Evolutionary conservation across 2,797 vertebrate genomes (phyloP).

Genomic region (Sylvilagus floridanus): DNA sequence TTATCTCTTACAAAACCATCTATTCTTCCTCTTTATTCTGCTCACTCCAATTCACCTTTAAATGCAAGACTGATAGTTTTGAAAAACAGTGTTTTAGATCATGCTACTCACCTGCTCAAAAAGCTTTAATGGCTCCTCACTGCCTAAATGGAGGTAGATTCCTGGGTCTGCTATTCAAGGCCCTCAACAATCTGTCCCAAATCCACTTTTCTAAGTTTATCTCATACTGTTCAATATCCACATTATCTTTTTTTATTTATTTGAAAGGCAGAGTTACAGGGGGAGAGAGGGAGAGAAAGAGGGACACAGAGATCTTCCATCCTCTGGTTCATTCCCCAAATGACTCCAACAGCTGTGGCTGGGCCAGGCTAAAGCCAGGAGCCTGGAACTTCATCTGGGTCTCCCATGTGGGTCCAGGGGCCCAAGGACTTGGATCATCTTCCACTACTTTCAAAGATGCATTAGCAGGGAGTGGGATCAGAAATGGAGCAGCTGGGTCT

Average conservation of each 20-base stretch:
- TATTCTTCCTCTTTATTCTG: background rate
- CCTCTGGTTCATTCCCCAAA: no score
- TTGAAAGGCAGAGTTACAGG: no score
- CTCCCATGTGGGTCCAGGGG: no score
- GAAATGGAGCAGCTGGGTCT: no score
- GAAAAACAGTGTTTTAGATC: constrained; percentile 22
- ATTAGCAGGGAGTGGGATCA: no score
- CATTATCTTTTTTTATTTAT: background rate
- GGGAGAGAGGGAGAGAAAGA: no score
- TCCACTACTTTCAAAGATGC: no score
- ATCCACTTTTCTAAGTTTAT: background rate
- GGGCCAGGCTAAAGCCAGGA: no score
- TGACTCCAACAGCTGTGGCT: no score
- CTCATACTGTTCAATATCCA: background rate
- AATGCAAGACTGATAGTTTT: constrained; percentile 38
- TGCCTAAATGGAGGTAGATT: background rate
- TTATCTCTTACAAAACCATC: constrained; percentile 20
- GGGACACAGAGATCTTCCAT: no score
- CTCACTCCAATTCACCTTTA: background rate
- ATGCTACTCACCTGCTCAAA: constrained; percentile 29
- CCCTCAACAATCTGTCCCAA: background rate
- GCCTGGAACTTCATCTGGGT: no score
- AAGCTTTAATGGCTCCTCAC: background rate
- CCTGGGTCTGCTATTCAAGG: background rate
- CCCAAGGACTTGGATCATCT: no score